These are phyloP conservation scores for Antheraea mylitta DNA, from an alignment of 1,140 invertebrate genomes.

Conservation along the genomic window DNA sequence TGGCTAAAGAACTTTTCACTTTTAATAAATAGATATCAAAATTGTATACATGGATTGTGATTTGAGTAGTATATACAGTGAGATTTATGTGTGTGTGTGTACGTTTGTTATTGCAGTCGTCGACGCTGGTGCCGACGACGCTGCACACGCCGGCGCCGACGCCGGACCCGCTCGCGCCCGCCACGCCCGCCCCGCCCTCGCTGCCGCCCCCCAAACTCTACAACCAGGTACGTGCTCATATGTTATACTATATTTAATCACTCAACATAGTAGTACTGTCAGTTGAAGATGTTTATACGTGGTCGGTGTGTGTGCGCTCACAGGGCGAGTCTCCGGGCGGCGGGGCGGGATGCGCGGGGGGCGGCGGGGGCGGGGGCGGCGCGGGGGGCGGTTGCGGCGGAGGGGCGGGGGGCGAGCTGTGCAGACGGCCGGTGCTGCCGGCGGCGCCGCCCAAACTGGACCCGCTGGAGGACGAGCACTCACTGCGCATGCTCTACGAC, in stretches of 20 bases:
- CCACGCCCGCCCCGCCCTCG: conserved; percentile 66
- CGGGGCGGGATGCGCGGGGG: conserved; percentile 24
- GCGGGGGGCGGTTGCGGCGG: conserved; percentile 31
- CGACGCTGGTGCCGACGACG: conserved; percentile 52
- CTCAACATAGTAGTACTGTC: no score
- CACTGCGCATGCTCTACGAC: conserved; percentile 91
- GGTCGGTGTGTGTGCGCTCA: no score
- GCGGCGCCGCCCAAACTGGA: conserved; percentile 78
- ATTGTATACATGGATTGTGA: no score
- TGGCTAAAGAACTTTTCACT: no score
- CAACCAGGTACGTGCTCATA: conserved; percentile 54
- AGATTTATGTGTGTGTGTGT: no score
- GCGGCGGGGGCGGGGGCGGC: conserved; percentile 23
- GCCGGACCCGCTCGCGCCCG: conserved; percentile 80
- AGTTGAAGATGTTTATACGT: no score
- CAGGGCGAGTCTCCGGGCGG: conserved; percentile 39
- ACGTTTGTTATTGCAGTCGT: conserved; percentile 23
- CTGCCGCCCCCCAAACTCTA: conserved; percentile 55
- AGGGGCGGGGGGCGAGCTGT: conserved; percentile 42
- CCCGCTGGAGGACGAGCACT: conserved; percentile 88
- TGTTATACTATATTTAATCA: no score
- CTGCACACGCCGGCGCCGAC: conserved; percentile 78
- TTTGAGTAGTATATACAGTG: no score
- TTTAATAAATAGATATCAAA: no score
- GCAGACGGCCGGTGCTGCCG: conserved; percentile 82